Conservation (phyloP, 2,888 invertebrate species). For the Psococerastis gibbosa region DNA sequence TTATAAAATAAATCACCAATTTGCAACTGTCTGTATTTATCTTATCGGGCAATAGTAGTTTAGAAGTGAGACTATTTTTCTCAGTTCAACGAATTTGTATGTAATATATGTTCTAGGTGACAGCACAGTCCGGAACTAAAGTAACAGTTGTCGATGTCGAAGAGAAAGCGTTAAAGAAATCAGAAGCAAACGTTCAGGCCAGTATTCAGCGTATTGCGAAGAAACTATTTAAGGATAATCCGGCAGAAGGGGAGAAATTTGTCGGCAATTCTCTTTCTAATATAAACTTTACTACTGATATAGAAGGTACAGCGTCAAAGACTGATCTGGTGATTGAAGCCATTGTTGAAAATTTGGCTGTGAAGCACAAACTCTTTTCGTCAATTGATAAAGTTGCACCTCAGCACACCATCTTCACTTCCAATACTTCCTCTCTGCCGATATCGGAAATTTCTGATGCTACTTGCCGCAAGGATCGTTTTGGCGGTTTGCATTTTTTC, state of each 20-base stretch:
- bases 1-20: no score
- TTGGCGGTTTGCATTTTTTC: conserved; percentile 44
- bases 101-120: conserved; percentile 29
- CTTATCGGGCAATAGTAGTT: no score
- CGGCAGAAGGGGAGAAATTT: conserved; percentile 25
- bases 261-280: conserved; percentile 26
- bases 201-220: conserved; percentile 34
- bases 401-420: conserved; percentile 32
- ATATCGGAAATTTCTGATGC: conserved; percentile 33
- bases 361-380: conserved; percentile 33
- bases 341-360: conserved; percentile 35
- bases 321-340: conserved; percentile 38
- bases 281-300: conserved; percentile 25
- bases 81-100: no score
- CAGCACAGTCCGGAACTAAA: conserved; percentile 32
- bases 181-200: conserved; percentile 27
- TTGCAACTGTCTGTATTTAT: no score
- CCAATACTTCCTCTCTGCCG: conserved; percentile 40
- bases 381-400: conserved; percentile 27
- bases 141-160: conserved; percentile 34
- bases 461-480: conserved; percentile 25
- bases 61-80: no score
- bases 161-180: conserved; percentile 30
- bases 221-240: conserved; percentile 26
- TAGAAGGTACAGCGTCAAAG: conserved; percentile 27